Evolutionary conservation across 2,888 invertebrate species (phyloP).

Genomic region (Cremastinae sp.): DNA sequence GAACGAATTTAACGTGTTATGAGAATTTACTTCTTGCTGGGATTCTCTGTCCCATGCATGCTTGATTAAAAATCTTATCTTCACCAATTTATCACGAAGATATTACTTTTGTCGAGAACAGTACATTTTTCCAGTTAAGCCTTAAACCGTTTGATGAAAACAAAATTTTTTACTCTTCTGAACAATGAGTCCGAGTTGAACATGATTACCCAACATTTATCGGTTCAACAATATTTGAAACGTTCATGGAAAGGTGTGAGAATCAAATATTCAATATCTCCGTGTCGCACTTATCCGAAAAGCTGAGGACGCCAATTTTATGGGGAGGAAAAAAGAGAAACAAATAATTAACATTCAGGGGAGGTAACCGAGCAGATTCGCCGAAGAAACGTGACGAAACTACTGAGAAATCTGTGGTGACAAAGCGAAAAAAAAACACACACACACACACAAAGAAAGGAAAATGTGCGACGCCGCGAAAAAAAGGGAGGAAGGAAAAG

Average conservation of each 20-base stretch:
- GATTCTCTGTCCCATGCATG: too few species aligned
- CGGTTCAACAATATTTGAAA: neutral
- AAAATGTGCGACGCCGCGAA: slow-evolving; percentile 21
- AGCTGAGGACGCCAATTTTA: neutral
- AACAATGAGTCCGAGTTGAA: too few species aligned
- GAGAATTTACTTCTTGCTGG: too few species aligned
- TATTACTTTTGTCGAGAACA: too few species aligned
- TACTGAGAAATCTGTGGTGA: slow-evolving; percentile 18
- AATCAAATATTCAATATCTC: slow-evolving; percentile 10
- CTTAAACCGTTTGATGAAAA: too few species aligned
- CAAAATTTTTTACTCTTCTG: too few species aligned
- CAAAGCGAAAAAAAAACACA: slow-evolving; percentile 5
- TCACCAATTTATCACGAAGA: too few species aligned
- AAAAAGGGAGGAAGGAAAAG: slow-evolving; percentile 1
- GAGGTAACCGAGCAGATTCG: slow-evolving; percentile 37
- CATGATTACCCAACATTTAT: too few species aligned
- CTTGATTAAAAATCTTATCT: too few species aligned
- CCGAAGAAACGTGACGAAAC: slow-evolving; percentile 33
- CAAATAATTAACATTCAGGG: slow-evolving; percentile 27
- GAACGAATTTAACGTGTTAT: too few species aligned
- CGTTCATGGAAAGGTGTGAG: neutral
- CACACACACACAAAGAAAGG: slow-evolving; percentile 6
- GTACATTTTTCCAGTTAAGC: too few species aligned
- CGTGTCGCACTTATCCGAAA: slow-evolving; percentile 4
- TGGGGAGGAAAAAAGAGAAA: neutral